Evolutionary conservation across 1,140 invertebrate genomes (phyloP).

Genomic region (Danaus melanippus): DNA sequence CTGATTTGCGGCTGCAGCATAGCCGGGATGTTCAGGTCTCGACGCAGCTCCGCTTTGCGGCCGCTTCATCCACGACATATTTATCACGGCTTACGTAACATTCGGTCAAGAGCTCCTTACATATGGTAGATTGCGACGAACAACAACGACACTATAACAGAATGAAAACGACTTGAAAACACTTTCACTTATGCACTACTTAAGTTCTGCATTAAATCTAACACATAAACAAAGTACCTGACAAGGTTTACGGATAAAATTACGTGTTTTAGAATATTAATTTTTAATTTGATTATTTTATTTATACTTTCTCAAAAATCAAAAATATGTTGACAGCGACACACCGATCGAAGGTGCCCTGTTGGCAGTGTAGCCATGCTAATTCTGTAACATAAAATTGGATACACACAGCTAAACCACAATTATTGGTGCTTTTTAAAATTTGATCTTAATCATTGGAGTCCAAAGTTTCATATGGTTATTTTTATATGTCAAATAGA

Average conservation of each 20-base stretch:
- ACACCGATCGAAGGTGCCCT: constrained; percentile 72
- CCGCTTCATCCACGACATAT: constrained; percentile 70
- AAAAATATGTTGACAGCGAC: constrained; percentile 59
- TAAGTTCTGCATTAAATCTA: constrained; percentile 10
- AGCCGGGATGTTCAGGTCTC: constrained; percentile 37
- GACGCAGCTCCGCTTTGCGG: constrained; percentile 45
- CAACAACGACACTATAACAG: constrained; percentile 62
- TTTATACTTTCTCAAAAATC: constrained; percentile 37
- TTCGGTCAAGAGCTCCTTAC: constrained; percentile 43
- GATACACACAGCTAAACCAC: background rate
- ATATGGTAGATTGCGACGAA: constrained; percentile 55
- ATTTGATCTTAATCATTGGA: no score
- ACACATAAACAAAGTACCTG: constrained; percentile 8
- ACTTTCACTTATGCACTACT: constrained; percentile 54
- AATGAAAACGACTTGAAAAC: constrained; percentile 38
- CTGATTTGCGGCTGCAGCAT: constrained; percentile 31
- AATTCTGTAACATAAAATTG: constrained; percentile 13
- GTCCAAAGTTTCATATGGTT: no score
- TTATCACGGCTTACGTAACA: constrained; percentile 64
- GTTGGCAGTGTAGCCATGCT: constrained; percentile 65
- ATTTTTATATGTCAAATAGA: no score
- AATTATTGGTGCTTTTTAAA: no score
- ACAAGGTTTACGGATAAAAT: background rate
- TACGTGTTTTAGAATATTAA: background rate
- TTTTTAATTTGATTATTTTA: constrained; percentile 14